phyloP scores from a whole-genome alignment of 2,797 vertebrate species.

The Acanthurus leucopareius region DNA sequence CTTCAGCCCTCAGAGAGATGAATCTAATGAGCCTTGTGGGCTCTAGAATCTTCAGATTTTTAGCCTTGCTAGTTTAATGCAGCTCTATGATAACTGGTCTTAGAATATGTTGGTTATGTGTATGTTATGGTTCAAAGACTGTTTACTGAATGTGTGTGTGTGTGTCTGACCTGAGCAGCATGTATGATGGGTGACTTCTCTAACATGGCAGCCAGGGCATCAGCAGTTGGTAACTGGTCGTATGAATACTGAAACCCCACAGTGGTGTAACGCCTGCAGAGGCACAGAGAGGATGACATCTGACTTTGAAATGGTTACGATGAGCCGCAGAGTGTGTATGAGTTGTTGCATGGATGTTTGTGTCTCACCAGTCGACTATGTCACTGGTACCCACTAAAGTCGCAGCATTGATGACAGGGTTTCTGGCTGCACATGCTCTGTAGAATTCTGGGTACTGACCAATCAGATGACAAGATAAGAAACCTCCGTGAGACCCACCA shows the following conservation, averaged over 20 bases:
- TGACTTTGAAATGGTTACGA: not conserved
- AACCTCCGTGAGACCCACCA: slow-evolving; percentile 90
- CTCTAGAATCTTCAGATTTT: not conserved
- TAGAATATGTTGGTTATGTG: not conserved
- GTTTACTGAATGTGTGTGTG: not conserved
- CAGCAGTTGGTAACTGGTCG: slow-evolving; percentile 81
- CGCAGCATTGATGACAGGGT: slow-evolving; percentile 88
- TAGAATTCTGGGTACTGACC: slow-evolving; percentile 85
- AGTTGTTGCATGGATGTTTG: not conserved
- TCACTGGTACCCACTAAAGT: slow-evolving; percentile 88
- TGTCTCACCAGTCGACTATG: slow-evolving; percentile 89
- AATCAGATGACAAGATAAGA: slow-evolving; percentile 89
- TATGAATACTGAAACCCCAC: slow-evolving; percentile 87
- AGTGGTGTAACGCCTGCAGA: slow-evolving; percentile 85
- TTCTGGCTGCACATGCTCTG: slow-evolving; percentile 85
- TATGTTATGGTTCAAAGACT: not conserved
- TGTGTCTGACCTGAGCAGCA: slow-evolving; percentile 81
- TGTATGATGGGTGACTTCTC: slow-evolving; percentile 86
- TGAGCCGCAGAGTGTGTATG: not conserved
- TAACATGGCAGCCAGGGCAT: slow-evolving; percentile 86
- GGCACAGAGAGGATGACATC: slow-evolving; percentile 1
- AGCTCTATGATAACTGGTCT: not conserved
- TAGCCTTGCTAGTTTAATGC: not conserved
- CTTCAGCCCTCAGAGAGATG: not conserved
- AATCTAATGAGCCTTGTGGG: not conserved